Percentiles rank a stretch among this genome's conserved stretches.
Conservation (phyloP, 2,797 vertebrate genomes). For the Gambelia wislizenii region DNA sequence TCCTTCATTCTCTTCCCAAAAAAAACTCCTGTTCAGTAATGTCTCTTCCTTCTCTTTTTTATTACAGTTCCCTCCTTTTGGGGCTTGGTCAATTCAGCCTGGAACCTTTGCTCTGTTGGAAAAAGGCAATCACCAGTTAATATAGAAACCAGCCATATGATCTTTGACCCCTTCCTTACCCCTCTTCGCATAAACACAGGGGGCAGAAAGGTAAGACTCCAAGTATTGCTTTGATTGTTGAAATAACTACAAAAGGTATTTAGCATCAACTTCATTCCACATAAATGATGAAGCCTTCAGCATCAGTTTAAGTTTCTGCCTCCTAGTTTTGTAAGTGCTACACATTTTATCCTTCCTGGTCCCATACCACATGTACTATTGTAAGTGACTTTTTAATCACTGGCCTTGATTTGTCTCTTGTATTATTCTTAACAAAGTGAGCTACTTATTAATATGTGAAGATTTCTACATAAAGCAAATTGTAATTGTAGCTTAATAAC, state of each 20-base stretch:
- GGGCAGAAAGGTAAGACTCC: conserved; percentile 91
- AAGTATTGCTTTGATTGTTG: not conserved
- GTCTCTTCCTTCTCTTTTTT: not conserved
- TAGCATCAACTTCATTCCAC: not conserved
- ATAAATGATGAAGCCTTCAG: not conserved
- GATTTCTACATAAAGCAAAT: not conserved
- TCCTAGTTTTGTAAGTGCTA: not conserved
- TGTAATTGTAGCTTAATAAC: not conserved
- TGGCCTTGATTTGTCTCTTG: not conserved
- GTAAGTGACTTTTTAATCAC: not conserved
- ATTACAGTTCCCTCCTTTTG: conserved; percentile 96
- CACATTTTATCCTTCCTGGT: not conserved
- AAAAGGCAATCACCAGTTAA: conserved; percentile 98
- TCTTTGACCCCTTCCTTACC: conserved; percentile 97
- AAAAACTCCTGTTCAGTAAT: not conserved
- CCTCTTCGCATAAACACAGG: conserved; percentile 96
- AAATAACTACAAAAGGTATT: not conserved
- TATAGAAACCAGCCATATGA: conserved; percentile 99
- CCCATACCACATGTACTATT: not conserved
- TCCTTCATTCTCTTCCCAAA: not conserved
- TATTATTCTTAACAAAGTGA: not conserved
- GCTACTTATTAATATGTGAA: not conserved
- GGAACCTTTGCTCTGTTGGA: conserved; percentile 98
- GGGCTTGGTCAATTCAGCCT: conserved; percentile 99
- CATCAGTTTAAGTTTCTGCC: not conserved